Conservation (phyloP, 2,888 invertebrate genomes). For the Hartigia nigra region DNA sequence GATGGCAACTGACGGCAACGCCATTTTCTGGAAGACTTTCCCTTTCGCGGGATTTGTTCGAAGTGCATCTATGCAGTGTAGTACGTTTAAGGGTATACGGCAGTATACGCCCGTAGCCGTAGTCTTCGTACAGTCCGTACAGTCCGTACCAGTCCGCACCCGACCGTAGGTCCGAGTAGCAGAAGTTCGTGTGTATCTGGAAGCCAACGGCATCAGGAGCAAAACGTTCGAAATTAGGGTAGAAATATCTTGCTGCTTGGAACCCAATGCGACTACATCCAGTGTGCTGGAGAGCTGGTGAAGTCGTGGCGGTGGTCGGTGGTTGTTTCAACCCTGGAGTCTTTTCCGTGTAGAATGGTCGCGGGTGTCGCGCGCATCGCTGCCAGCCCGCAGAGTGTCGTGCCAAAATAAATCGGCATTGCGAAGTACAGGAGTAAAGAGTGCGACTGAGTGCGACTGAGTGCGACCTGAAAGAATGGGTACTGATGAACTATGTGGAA, state of each 20-base stretch:
- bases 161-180: neutral
- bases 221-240: neutral
- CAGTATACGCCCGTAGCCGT: conserved; percentile 40
- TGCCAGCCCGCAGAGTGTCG: conserved; percentile 34
- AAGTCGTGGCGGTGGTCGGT: conserved; percentile 8
- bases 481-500: conserved; percentile 35
- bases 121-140: conserved; percentile 27
- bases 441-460: neutral
- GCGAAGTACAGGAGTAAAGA: neutral
- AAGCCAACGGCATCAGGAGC: conserved; percentile 7
- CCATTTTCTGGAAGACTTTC: neutral
- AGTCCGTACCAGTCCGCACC: conserved; percentile 5
- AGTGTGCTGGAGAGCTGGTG: neutral
- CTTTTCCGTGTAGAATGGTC: conserved; percentile 42
- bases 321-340: conserved; percentile 25
- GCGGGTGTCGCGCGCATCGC: conserved; percentile 46
- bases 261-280: conserved; percentile 4
- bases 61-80: conserved; percentile 3
- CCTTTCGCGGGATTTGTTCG: conserved; percentile 1
- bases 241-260: conserved; percentile 38
- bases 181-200: neutral
- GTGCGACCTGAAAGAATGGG: neutral
- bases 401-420: conserved; percentile 39
- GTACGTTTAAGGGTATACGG: conserved; percentile 28
- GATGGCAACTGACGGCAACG: neutral